These are phyloP conservation scores for Orthonevra nobilis DNA, from an alignment of 2,888 invertebrate genomes.

Conservation along the genomic window DNA sequence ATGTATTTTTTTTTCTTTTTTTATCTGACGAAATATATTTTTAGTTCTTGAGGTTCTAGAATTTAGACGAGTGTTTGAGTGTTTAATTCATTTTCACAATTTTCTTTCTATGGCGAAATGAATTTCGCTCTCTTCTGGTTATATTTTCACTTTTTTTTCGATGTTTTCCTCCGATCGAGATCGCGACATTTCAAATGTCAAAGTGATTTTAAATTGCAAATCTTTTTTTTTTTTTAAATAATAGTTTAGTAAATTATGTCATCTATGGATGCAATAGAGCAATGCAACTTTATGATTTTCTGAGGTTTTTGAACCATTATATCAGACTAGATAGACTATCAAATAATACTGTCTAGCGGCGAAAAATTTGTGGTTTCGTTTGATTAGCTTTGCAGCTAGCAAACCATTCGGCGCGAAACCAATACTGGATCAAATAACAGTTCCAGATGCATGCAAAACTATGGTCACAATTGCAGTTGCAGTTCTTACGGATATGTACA, in stretches of 20 bases:
- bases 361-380: conserved; percentile 58
- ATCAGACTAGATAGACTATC: conserved; percentile 48
- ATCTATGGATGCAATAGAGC: conserved; percentile 38
- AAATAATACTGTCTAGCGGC: conserved; percentile 62
- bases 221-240: too few relatives aligned
- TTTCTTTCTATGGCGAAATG: not conserved
- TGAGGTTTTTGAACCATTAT: conserved; percentile 65
- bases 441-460: conserved; percentile 54
- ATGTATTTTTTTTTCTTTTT: conserved; percentile 11
- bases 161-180: not conserved
- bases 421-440: conserved; percentile 58
- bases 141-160: conserved; percentile 50
- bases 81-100: not conserved
- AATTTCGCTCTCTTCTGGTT: conserved; percentile 24
- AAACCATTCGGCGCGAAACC: conserved; percentile 34
- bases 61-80: conserved; percentile 5
- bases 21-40: conserved; percentile 11
- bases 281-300: conserved; percentile 36
- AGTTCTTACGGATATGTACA: conserved; percentile 18
- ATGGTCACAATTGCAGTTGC: conserved; percentile 11
- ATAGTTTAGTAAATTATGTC: conserved; percentile 48
- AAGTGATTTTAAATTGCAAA: conserved; percentile 42
- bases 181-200: conserved; percentile 51
- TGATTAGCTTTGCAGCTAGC: conserved; percentile 58
- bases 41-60: conserved; percentile 28